Evolutionary conservation across 1,140 invertebrate genomes (phyloP).

Genomic region (Caenorhabditis brenneri): DNA sequence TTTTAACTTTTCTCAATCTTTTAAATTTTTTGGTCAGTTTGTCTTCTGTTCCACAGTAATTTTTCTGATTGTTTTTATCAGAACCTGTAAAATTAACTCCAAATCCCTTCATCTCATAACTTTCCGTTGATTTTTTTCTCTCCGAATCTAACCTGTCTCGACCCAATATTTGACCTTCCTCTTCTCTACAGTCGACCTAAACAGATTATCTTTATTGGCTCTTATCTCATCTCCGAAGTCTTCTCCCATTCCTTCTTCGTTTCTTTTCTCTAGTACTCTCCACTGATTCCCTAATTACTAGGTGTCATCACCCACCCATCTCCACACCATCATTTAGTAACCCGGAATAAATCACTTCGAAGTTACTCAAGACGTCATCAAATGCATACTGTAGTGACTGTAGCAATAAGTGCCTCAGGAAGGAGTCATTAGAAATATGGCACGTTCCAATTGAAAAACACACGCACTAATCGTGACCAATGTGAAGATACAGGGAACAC

Average conservation of each 20-base stretch:
- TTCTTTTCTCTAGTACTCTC: not conserved
- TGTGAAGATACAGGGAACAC: not conserved
- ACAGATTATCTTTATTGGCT: slow-evolving; percentile 40
- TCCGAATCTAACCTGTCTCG: not conserved
- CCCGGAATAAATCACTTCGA: not conserved
- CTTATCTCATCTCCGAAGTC: slow-evolving; percentile 32
- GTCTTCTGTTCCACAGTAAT: no score
- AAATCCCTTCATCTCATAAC: no score
- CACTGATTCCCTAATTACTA: slow-evolving; percentile 28
- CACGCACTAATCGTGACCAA: not conserved
- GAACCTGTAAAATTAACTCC: no score
- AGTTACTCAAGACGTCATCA: not conserved
- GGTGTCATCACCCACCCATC: not conserved
- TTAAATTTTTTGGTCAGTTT: no score
- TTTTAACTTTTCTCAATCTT: no score
- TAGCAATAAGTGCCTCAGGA: not conserved
- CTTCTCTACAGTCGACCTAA: not conserved
- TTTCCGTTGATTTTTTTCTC: not conserved
- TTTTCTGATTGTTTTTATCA: no score
- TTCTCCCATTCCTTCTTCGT: not conserved
- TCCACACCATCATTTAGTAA: not conserved
- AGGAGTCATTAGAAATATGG: not conserved
- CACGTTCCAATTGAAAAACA: not conserved
- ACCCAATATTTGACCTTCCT: not conserved
- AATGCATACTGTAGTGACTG: not conserved